Conservation (phyloP, 2,113 vertebrate genomes). For the Calidris pugnax region DNA sequence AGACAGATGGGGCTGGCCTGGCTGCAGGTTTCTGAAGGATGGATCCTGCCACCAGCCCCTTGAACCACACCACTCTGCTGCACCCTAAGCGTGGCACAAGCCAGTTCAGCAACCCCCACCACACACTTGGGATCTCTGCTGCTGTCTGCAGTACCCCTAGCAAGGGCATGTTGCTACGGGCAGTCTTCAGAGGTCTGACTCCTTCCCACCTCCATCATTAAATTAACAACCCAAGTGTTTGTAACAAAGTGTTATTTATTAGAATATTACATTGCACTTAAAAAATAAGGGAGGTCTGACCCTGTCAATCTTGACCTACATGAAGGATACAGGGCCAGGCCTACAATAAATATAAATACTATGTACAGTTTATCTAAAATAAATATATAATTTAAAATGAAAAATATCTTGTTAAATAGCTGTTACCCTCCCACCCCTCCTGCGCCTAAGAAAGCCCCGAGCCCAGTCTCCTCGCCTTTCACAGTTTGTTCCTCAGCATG, state of each 20-base stretch:
- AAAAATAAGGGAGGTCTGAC: conserved; percentile 49
- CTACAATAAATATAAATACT: conserved; percentile 85
- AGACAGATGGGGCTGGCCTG: too few species aligned
- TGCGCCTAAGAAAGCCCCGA: conserved; percentile 67
- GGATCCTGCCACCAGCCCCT: background rate
- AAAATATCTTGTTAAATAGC: conserved; percentile 79
- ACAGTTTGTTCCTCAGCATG: conserved; percentile 73
- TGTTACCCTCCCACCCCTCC: conserved; percentile 40
- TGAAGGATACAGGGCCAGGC: background rate
- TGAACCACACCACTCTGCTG: background rate
- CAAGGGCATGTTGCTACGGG: background rate
- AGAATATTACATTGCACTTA: conserved; percentile 68
- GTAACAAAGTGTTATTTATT: conserved; percentile 75
- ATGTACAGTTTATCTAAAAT: conserved; percentile 83
- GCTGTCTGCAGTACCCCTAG: background rate
- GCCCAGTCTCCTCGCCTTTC: conserved; percentile 71
- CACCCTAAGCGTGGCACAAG: background rate
- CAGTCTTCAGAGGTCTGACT: background rate
- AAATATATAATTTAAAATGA: conserved; percentile 86
- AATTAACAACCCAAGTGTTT: background rate
- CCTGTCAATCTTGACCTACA: background rate
- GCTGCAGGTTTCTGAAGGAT: background rate
- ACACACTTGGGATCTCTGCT: background rate
- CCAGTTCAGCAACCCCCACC: background rate
- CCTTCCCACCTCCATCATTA: background rate